These are phyloP conservation scores for Cabera pusaria DNA, from an alignment of 2,888 invertebrate genomes.

Conservation along the genomic window DNA sequence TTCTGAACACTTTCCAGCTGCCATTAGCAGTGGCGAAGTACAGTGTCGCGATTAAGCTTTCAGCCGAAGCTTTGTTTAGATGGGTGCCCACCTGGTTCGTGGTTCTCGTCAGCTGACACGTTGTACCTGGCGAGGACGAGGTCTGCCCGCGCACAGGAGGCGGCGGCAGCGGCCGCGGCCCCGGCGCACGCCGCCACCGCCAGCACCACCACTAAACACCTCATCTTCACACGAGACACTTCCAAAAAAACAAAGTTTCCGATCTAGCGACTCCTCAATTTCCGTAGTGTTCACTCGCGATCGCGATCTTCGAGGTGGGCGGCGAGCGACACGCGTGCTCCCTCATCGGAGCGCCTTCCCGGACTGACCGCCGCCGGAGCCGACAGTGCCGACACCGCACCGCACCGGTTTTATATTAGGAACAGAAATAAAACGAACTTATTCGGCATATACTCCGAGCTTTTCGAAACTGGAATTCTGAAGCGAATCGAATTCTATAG, in stretches of 20 bases:
- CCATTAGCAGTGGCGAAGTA: too few species aligned
- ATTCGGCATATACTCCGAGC: constrained; percentile 49
- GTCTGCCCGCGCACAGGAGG: constrained; percentile 59
- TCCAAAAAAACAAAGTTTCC: constrained; percentile 46
- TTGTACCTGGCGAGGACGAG: constrained; percentile 73
- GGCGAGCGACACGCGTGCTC: constrained; percentile 61
- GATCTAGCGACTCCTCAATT: constrained; percentile 52
- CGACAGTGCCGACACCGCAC: constrained; percentile 35
- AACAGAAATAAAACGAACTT: constrained; percentile 67
- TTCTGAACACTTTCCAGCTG: constrained; percentile 3
- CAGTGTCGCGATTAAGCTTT: constrained; percentile 26
- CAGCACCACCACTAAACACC: constrained; percentile 68
- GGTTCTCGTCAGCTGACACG: constrained; percentile 75
- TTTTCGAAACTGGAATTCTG: constrained; percentile 53
- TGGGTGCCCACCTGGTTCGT: constrained; percentile 67
- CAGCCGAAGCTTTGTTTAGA: constrained; percentile 40
- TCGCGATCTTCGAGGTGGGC: constrained; percentile 52
- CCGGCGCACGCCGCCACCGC: constrained; percentile 54
- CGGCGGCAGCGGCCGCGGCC: constrained; percentile 52
- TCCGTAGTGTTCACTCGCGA: constrained; percentile 60
- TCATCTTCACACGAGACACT: constrained; percentile 67
- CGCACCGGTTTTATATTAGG: constrained; percentile 59
- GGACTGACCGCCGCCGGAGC: constrained; percentile 51
- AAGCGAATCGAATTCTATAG: constrained; percentile 46
- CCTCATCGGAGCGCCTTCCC: constrained; percentile 71